phyloP scores from a whole-genome alignment of 2,797 vertebrate genomes.

The Scleropages formosus region DNA sequence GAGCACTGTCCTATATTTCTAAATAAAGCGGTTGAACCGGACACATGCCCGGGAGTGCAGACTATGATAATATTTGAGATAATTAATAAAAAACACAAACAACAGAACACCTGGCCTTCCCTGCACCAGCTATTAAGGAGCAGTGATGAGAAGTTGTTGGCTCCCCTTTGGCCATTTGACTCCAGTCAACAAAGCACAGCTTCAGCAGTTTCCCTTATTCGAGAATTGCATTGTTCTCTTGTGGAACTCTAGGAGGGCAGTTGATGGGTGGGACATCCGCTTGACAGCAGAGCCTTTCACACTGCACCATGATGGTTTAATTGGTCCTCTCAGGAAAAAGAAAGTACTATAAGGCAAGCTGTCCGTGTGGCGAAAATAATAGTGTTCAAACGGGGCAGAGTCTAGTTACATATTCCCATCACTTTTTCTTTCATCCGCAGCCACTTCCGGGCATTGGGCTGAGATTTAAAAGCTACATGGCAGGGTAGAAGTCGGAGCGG shows the following conservation, averaged over 20 bases:
- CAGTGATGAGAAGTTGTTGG: conserved; percentile 28
- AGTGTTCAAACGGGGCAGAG: no score
- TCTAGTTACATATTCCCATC: no score
- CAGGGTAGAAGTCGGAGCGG: no score
- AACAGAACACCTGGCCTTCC: conserved; percentile 53
- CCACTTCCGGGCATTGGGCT: no score
- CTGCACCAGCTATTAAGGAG: conserved; percentile 31
- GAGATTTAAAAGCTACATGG: no score
- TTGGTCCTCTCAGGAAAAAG: no score
- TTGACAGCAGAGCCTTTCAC: no score
- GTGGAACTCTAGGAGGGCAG: not conserved
- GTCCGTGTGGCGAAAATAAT: no score
- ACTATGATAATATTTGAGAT: conserved; percentile 68
- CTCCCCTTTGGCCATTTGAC: not conserved
- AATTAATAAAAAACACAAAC: conserved; percentile 59
- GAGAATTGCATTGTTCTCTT: not conserved
- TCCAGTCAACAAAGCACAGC: not conserved
- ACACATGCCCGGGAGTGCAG: conserved; percentile 35
- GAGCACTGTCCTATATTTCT: conserved; percentile 33
- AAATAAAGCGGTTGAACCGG: conserved; percentile 29
- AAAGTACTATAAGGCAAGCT: no score
- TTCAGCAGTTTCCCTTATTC: not conserved
- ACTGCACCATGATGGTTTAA: no score
- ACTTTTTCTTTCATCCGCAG: no score
- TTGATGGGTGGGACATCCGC: not conserved